Evolutionary conservation across 2,797 vertebrate genomes (phyloP), one percentile per base, ranked within the genome.

Genomic region (Rhinophrynus dorsalis): DNA sequence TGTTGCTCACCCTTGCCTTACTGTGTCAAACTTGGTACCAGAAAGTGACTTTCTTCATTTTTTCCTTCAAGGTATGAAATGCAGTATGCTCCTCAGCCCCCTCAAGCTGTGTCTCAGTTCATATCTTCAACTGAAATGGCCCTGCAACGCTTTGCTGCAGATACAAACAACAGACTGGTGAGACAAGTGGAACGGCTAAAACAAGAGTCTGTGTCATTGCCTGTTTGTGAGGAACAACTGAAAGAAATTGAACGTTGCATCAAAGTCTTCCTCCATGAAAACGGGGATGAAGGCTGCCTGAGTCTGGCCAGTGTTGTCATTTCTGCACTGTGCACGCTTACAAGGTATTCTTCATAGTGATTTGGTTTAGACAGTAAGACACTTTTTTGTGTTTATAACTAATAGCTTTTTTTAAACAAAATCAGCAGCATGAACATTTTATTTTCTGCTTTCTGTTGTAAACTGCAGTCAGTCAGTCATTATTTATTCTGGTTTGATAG

Each of bases 211-310:
- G 93, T 94, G 1, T 93, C 92, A 0, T 88, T 93, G 0, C 85
- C 90, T 0, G 92, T 93, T 33, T 98, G 96, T 12, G 94, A 99
- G 80, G 96, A 99, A 77, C 96, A 98, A 83, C 81, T 98, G 67
- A 95, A 98, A 80, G 96, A 99, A 88, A 98, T 99, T 1, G 95
- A 99, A 59, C 94, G 93, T 74, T 98, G 97, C 81, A 98, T 97
- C 30, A 92, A 91, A 7, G 96, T 94, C 3, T 99, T 96, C 77
- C 93, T 99, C 5, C 89, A 86, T 1, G 96, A 98, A 79, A 97
- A 99, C 0, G 92, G 90, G 13, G 97, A 98, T 75, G 87, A 91
- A 0, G 96, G 95, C n/a, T 94, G 95, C 0, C 85, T 96, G 56
- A 95, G 96, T 80, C 74, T 99, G 71, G 95, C 96, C 0, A 94